Percentiles rank a stretch among this genome's conserved stretches.
Conservation (phyloP, 1,140 invertebrate genomes). For the Pseudomyrmex dendroicus region DNA sequence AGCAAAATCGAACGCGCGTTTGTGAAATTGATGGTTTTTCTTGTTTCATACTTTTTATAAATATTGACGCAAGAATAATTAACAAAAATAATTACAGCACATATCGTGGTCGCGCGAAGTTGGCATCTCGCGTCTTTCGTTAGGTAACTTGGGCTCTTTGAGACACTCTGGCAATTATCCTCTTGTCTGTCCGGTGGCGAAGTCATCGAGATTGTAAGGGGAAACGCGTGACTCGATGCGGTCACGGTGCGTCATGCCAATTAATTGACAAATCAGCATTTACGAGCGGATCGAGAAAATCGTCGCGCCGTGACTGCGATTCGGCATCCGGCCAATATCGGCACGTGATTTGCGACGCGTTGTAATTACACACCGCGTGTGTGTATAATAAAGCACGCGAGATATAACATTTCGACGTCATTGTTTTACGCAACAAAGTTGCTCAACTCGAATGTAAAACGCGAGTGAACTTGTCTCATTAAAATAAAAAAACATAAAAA, state of each 20-base stretch:
- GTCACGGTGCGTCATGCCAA: conserved; percentile 50
- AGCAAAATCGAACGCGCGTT: too few relatives aligned
- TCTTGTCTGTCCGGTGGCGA: neutral
- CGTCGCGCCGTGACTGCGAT: conserved; percentile 12
- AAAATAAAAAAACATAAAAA: too few relatives aligned
- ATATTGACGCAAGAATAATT: neutral
- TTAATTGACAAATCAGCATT: conserved; percentile 70
- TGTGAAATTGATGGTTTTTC: too few relatives aligned
- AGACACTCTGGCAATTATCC: neutral
- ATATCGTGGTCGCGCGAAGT: neutral
- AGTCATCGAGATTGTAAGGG: conserved; percentile 44
- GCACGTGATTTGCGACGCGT: neutral
- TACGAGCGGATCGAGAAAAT: conserved; percentile 46
- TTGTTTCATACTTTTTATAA: too few relatives aligned
- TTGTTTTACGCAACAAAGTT: neutral
- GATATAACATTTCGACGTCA: neutral
- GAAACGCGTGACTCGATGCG: conserved; percentile 57
- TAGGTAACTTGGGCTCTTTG: neutral
- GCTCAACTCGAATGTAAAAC: neutral
- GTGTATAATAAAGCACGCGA: neutral
- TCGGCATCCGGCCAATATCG: conserved; percentile 3
- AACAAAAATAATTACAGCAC: too few relatives aligned
- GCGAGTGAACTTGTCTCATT: neutral
- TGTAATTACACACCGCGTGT: neutral
- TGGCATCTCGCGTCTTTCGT: neutral